Evolutionary conservation across 1,140 invertebrate genomes (phyloP).

Genomic region (Pseudoatta argentina): DNA sequence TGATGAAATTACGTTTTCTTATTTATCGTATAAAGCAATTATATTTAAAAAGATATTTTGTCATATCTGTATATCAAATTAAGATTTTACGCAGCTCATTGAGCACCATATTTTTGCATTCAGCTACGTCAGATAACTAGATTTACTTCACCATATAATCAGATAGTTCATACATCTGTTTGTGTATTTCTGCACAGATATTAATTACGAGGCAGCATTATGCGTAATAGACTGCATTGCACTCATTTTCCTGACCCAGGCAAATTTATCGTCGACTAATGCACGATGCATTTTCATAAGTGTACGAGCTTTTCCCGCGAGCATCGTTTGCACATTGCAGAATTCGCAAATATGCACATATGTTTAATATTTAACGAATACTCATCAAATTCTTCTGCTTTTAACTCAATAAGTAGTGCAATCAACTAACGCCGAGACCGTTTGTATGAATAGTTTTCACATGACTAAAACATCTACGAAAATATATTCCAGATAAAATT

Average conservation of each 20-base stretch:
- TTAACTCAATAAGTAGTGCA: conserved; percentile 1
- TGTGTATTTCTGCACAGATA: conserved; percentile 35
- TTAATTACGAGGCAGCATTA: conserved; percentile 48
- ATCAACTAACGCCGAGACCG: not conserved
- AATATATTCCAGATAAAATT: not conserved
- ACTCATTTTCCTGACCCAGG: conserved; percentile 48
- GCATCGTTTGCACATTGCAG: conserved; percentile 40
- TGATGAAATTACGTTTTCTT: not conserved
- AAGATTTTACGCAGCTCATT: not conserved
- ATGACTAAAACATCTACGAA: not conserved
- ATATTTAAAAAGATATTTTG: not conserved
- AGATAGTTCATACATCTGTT: conserved; percentile 4
- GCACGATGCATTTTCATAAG: conserved; percentile 62
- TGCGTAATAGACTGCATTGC: conserved; percentile 30
- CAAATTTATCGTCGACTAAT: conserved; percentile 56
- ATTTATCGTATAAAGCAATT: not conserved
- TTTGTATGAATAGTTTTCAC: not conserved
- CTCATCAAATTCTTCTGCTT: not conserved
- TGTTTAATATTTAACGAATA: conserved; percentile 33
- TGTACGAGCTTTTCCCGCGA: conserved; percentile 45
- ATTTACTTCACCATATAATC: conserved; percentile 35
- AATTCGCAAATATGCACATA: not conserved
- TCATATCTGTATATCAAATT: not conserved
- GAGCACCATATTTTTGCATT: conserved; percentile 21
- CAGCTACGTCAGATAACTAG: not conserved